A percentile compares a stretch with the other conserved stretches of the same genome.
phyloP scores from a whole-genome alignment of 2,113 vertebrate species.

The Prionailurus bengalensis region DNA sequence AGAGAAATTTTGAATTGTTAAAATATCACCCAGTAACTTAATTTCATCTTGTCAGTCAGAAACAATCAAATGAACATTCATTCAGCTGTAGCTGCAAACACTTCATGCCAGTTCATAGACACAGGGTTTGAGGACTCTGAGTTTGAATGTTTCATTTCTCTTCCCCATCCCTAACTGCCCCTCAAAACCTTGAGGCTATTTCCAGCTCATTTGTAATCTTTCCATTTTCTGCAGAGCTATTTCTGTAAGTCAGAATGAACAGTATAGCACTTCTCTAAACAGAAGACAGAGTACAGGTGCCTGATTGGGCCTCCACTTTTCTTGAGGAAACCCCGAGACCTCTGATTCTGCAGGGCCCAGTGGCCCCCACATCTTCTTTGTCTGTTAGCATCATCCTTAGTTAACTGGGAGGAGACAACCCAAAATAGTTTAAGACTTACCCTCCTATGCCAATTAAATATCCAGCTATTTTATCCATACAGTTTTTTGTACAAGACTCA shows the following conservation, averaged over 20 bases:
- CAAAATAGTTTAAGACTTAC: not conserved
- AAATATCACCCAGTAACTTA: not conserved
- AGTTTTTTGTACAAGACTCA: not conserved
- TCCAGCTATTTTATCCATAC: not conserved
- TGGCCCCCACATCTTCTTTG: not conserved
- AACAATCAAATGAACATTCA: not conserved
- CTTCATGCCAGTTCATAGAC: not conserved
- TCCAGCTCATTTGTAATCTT: not conserved
- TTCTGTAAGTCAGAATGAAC: not conserved
- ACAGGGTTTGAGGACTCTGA: not conserved
- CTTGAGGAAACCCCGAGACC: not conserved
- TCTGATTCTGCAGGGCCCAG: not conserved
- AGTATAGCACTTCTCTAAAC: not conserved
- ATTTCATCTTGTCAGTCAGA: not conserved
- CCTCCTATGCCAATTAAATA: not conserved
- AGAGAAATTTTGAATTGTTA: slow-evolving; percentile 36
- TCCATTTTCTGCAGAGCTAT: not conserved
- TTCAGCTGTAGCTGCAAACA: fast-evolving
- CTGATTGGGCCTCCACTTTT: not conserved
- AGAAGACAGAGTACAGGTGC: too few relatives aligned
- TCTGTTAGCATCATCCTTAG: not conserved
- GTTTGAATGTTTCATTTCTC: not conserved
- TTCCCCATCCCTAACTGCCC: not conserved
- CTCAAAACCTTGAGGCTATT: not conserved
- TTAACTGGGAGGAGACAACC: not conserved